Conservation (phyloP, 2,797 vertebrate genomes). For the Caiman crocodilus region DNA sequence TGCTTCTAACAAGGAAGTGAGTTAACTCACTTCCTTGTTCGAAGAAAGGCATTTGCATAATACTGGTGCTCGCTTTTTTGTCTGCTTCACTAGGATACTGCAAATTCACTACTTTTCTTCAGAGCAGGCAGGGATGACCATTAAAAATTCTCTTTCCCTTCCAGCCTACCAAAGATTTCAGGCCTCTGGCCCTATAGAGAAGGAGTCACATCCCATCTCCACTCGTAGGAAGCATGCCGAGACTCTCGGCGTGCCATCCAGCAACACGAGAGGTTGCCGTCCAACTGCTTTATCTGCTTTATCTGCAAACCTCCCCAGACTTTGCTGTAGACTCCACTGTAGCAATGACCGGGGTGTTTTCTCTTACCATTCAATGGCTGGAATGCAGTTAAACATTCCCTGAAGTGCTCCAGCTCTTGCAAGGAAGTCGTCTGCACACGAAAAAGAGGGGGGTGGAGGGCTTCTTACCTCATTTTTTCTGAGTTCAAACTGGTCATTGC, state of each 20-base stretch:
- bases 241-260: rapidly evolving
- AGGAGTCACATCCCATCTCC: rapidly evolving
- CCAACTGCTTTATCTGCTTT: background rate
- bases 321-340: background rate
- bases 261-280: rapidly evolving
- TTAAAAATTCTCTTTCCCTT: background rate
- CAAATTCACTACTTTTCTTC: rapidly evolving
- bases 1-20: no score
- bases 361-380: background rate
- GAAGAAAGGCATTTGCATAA: background rate
- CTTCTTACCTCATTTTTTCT: background rate
- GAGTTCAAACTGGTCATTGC: constrained; percentile 14
- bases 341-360: background rate
- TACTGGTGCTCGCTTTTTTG: rapidly evolving
- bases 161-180: rapidly evolving
- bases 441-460: background rate
- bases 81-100: rapidly evolving
- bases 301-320: rapidly evolving
- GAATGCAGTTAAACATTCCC: background rate
- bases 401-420: background rate
- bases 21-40: background rate
- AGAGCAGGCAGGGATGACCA: rapidly evolving
- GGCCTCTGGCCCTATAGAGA: rapidly evolving
- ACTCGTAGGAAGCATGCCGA: rapidly evolving
- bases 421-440: background rate